Evolutionary conservation across 2,113 vertebrate species (phyloP).

Genomic region (Misgurnus anguillicaudatus): DNA sequence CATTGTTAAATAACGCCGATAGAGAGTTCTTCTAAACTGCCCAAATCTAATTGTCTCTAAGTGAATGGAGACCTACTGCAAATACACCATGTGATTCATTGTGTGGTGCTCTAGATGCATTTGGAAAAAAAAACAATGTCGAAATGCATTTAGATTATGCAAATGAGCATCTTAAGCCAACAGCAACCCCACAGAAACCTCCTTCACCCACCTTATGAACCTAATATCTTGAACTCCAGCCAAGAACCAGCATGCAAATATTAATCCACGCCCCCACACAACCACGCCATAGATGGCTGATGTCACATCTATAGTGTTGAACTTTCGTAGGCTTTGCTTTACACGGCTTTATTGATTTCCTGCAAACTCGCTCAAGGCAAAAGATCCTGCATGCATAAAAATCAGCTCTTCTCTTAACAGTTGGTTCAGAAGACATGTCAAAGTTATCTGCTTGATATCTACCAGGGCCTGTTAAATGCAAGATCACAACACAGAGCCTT

Average conservation of each 20-base stretch:
- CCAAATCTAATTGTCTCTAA: background rate
- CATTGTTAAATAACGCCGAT: constrained; percentile 8
- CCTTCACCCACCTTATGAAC: background rate
- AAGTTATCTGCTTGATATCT: constrained; percentile 4
- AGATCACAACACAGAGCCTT: background rate
- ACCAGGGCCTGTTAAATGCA: constrained; percentile 6
- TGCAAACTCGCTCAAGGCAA: constrained; percentile 22
- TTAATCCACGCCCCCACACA: background rate
- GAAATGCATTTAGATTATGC: background rate
- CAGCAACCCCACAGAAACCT: no score
- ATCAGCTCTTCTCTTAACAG: background rate
- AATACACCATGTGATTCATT: background rate
- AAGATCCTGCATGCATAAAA: constrained; percentile 12
- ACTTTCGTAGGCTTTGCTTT: constrained; percentile 14
- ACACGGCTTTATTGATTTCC: constrained; percentile 40
- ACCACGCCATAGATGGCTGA: background rate
- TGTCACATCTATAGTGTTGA: constrained; percentile 36
- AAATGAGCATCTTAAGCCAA: background rate
- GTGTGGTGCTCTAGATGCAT: background rate
- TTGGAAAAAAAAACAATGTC: background rate
- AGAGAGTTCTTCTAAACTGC: background rate
- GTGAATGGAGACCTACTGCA: background rate
- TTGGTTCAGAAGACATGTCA: constrained; percentile 8
- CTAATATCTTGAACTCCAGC: constrained; percentile 20
- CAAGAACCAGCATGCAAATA: background rate